Conservation (phyloP, 2,888 invertebrate genomes). For the Parnassius mnemosyne region DNA sequence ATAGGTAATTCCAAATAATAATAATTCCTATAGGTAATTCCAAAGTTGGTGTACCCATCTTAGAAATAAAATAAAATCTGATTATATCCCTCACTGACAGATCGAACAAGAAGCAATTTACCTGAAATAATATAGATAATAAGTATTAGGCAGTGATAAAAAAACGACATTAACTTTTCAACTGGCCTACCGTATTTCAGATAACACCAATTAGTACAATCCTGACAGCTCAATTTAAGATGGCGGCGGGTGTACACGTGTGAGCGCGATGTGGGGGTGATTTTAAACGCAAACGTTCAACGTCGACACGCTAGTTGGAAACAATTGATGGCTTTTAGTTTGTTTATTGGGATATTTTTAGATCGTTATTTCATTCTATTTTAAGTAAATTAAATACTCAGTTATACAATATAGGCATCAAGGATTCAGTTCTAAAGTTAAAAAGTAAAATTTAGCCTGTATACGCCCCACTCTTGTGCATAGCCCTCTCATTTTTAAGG, state of each 20-base stretch:
- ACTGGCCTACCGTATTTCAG: slow-evolving; percentile 27
- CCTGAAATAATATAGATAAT: slow-evolving; percentile 26
- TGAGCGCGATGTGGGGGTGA: slow-evolving; percentile 28
- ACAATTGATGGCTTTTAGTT: slow-evolving; percentile 17
- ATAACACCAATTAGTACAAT: slow-evolving; percentile 31
- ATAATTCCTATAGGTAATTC: no score
- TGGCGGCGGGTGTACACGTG: slow-evolving; percentile 31
- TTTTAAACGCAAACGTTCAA: slow-evolving; percentile 8
- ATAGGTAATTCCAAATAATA: no score
- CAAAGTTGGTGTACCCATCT: no score
- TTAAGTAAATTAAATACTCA: neutral
- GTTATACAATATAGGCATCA: no score
- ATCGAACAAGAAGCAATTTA: slow-evolving; percentile 1
- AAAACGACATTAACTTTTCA: slow-evolving; percentile 30
- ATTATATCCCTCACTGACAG: neutral
- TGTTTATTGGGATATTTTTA: slow-evolving; percentile 3
- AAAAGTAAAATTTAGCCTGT: no score
- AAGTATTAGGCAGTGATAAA: slow-evolving; percentile 22
- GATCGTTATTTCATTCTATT: slow-evolving; percentile 9
- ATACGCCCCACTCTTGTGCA: no score
- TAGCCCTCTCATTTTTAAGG: no score
- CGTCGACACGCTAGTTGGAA: slow-evolving; percentile 8
- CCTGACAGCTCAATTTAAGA: slow-evolving; percentile 30
- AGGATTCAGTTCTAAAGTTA: no score
- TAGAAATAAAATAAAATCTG: no score